Evolutionary conservation across 2,113 vertebrate species (phyloP), one percentile per base, ranked within the genome.

Genomic region (Strix uralensis): DNA sequence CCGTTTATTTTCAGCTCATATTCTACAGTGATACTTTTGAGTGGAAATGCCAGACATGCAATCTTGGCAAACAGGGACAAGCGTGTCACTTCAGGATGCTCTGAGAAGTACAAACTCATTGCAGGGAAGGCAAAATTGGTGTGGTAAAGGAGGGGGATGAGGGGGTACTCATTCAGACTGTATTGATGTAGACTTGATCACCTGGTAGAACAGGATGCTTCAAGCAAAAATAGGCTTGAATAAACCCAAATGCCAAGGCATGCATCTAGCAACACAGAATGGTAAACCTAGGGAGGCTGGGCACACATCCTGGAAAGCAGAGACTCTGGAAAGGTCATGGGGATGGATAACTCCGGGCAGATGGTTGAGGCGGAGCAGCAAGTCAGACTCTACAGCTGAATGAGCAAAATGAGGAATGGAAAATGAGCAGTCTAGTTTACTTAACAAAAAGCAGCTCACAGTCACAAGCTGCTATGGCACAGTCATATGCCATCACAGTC

Each of bases 271-370:
- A 2, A 49, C 34, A 51, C 9, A 21, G 72, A 81, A 78, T 3
- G 10, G n/a, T 73, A 86, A 29, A 32, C 3, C 10, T 9, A 12
- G 17, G 38, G 26, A 61, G 47, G 17, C 1, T 1, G 0, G 67
- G 42, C 36, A 95, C 29, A 46, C 42, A 63, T 89, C 69, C 36
- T 95, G 80, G 67, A 90, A 90, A 93, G 75, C 63, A 90, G 38
- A 80, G 47, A 21, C 67, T 58, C 62, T 36, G 88, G 44, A 71
- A 92, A 81, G 61, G 65, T 78, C 69, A 74, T 0, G 0, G n/a
- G 42, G 55, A 32, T 82, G 78, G 47, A 46, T 59, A 91, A 51
- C 5, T 72, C 25, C 1, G 4, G 38, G 51, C 46, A 92, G 52
- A 65, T 1, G 3, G 40, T 42, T 70, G 79, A 81, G 70, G 21